Conservation (phyloP, 1,140 invertebrate species). For the Lordiphosa clarofinis region DNA sequence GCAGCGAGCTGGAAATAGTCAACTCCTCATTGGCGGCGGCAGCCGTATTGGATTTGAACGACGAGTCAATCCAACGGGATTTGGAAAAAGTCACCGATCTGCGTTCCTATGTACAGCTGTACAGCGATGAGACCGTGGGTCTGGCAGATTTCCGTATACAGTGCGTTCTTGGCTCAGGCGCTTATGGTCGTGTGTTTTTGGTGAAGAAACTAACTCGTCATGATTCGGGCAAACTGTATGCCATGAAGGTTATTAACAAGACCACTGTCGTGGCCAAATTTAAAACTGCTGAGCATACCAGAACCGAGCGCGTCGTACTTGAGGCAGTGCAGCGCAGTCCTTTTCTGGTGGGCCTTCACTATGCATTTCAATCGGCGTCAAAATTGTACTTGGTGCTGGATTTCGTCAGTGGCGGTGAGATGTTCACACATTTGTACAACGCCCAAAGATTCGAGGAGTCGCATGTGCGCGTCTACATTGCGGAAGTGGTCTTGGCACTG, state of each 20-base stretch:
- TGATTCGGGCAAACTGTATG: conserved; percentile 92
- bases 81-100: conserved; percentile 56
- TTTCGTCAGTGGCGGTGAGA: conserved; percentile 95
- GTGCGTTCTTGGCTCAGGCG: conserved; percentile 93
- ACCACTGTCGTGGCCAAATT: conserved; percentile 93
- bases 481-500: conserved; percentile 93
- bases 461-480: conserved; percentile 93
- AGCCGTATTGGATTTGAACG: conserved; percentile 50
- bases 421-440: conserved; percentile 95
- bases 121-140: conserved; percentile 82
- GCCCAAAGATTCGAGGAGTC: conserved; percentile 91
- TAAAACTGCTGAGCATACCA: conserved; percentile 96
- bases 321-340: conserved; percentile 93
- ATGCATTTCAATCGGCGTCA: conserved; percentile 95
- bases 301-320: conserved; percentile 91
- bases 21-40: neutral
- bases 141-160: conserved; percentile 90
- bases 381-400: conserved; percentile 96
- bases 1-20: conserved; percentile 23
- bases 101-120: conserved; percentile 52
- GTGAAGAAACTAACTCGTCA: conserved; percentile 90
- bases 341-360: conserved; percentile 95
- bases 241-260: conserved; percentile 97
- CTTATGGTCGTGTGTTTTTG: conserved; percentile 96
- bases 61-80: conserved; percentile 56